Conservation (phyloP, 2,797 vertebrate species). For the Schizopygopsis malacanthus region DNA sequence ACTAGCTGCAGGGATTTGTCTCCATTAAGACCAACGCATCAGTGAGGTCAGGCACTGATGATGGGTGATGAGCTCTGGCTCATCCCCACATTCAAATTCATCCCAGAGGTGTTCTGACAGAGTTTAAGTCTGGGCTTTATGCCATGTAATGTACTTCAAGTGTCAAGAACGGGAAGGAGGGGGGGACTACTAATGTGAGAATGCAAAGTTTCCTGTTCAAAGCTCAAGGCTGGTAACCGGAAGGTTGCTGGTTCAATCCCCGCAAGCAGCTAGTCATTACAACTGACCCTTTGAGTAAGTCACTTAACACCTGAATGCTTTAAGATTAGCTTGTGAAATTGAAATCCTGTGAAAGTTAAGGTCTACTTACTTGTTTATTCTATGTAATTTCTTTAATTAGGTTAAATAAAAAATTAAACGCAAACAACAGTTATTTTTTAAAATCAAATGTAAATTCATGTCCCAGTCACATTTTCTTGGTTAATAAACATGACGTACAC, state of each 20-base stretch:
- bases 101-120: not conserved
- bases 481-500: not conserved
- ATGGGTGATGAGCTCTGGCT: conserved; percentile 17
- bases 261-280: not conserved
- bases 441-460: not conserved
- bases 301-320: not conserved
- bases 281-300: not conserved
- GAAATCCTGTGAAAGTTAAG: not conserved
- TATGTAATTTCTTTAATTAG: not conserved
- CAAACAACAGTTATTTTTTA: not conserved
- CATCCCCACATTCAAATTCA: conserved; percentile 14
- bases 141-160: conserved; percentile 14
- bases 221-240: not conserved
- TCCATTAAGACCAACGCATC: not conserved
- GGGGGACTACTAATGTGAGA: not conserved
- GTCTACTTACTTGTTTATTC: not conserved
- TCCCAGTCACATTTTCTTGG: not conserved
- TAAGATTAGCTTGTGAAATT: not conserved
- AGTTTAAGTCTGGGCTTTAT: not conserved
- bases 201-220: not conserved
- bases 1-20: not conserved
- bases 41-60: conserved; percentile 1
- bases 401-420: not conserved
- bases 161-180: not conserved
- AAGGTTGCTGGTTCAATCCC: not conserved